Base-by-base conservation (phyloP, 2,888 invertebrate species). In the Schrankia costaestrigalis region DNA sequence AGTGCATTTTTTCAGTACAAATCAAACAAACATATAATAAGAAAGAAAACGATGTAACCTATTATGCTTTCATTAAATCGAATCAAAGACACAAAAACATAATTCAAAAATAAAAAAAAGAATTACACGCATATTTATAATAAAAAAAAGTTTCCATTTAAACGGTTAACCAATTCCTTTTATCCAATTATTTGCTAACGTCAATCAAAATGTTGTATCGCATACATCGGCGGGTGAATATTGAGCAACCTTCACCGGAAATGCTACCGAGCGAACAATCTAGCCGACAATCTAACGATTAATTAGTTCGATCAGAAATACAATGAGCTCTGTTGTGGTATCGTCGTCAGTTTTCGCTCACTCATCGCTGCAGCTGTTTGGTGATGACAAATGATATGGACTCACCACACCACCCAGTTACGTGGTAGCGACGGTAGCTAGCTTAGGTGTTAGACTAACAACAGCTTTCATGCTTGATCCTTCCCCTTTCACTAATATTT, bases 171-270 rank as follows among this genome's bases (percentile, higher is more conserved):
- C 36, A 37, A 48, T 56, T 62, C 53, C 48, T 53, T 63, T 58
- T 63, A 60, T 70, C 64, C 68, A 66, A 71, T 71, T 71, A 71
- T 73, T 72, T 71, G 63, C 55, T 72, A 76, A 73, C 78, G 73
- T 77, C 75, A 77, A 82, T 80, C 78, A 82, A 74, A 79, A 78
- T 46, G 60, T 50, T 64, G 53, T 67, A 63, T 63, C 64, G 55
- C 56, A 59, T 62, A 65, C 69, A 71, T 68, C 55, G 59, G 59
- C 59, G 62, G 65, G 69, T 78, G 80, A 76, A 80, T 83, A 82
- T 81, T 78, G 81, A 79, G 71, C 76, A 81, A 79, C 83, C 74
- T 75, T 77, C 81, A 72, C 86, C 85, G 87, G 87, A 87, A 86
- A 81, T 60, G 84, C 81, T 80, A 78, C 83, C 65, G 82, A 75